Conservation (phyloP, 2,888 invertebrate species). For the Phaedon cochleariae region DNA sequence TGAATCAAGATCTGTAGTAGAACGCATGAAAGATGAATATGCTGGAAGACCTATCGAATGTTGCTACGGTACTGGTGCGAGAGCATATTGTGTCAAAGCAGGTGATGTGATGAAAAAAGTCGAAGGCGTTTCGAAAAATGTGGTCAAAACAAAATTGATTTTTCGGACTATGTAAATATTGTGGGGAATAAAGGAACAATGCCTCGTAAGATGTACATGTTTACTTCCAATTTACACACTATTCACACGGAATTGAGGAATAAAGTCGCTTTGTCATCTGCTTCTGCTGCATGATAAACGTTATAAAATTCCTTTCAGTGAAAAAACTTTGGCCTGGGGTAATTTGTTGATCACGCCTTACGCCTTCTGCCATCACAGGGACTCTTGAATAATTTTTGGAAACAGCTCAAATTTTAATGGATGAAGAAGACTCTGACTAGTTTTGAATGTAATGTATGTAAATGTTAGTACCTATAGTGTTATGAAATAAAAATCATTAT, state of each 20-base stretch:
- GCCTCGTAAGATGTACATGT: constrained; percentile 2
- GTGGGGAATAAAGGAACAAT: neutral
- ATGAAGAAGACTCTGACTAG: neutral
- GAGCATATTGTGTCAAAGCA: constrained; percentile 23
- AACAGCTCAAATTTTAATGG: neutral
- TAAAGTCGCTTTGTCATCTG: constrained; percentile 15
- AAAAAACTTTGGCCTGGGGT: constrained; percentile 21
- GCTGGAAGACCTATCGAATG: constrained; percentile 10
- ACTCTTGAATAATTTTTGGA: neutral
- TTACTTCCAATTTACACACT: constrained; percentile 10
- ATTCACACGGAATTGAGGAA: constrained; percentile 20
- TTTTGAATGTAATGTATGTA: neutral
- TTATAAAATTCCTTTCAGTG: constrained; percentile 5
- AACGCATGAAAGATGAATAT: constrained; percentile 25
- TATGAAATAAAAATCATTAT: neutral
- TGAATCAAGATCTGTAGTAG: constrained; percentile 16
- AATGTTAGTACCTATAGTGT: neutral
- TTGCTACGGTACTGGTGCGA: constrained; percentile 24
- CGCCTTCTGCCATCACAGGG: neutral
- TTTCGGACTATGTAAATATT: constrained; percentile 9
- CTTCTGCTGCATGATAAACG: constrained; percentile 15
- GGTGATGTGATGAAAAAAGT: constrained; percentile 19
- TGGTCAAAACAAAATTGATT: neutral
- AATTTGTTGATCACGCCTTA: neutral
- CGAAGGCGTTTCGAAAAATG: constrained; percentile 13